Percentiles rank a stretch among this genome's conserved stretches.
These are phyloP conservation scores for Ascaphus truei DNA, from an alignment of 2,113 vertebrate species.

Conservation along the genomic window DNA sequence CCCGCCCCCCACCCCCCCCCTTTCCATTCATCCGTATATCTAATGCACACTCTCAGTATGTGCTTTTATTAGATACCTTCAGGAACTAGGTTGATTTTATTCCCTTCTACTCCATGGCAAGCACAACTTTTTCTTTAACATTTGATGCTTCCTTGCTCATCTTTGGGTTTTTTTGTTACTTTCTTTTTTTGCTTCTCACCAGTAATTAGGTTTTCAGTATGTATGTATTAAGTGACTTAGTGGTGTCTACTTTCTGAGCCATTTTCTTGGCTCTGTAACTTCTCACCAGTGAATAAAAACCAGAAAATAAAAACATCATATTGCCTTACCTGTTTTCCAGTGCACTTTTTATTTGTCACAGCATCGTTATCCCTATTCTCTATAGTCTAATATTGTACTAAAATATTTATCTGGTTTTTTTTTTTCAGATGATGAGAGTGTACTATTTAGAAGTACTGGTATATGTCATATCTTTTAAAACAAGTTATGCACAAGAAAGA, in stretches of 20 bases:
- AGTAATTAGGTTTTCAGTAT: slow-evolving; percentile 38
- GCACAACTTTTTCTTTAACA: slow-evolving; percentile 27
- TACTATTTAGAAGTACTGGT: neutral
- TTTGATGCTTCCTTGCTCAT: slow-evolving; percentile 29
- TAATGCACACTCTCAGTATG: neutral
- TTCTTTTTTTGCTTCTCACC: neutral
- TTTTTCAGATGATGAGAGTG: neutral
- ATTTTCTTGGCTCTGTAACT: neutral
- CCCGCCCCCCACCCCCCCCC: neutral
- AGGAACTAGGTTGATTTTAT: slow-evolving; percentile 24
- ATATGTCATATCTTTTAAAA: neutral
- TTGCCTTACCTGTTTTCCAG: neutral
- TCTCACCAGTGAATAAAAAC: neutral
- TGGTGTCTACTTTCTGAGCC: neutral
- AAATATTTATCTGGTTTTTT: no score
- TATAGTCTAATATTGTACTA: neutral
- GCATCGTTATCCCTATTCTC: neutral
- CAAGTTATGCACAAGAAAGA: no score
- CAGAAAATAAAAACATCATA: neutral
- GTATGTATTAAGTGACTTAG: slow-evolving; percentile 19
- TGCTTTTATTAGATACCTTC: slow-evolving; percentile 38
- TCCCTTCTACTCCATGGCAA: neutral
- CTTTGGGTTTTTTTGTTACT: slow-evolving; percentile 38
- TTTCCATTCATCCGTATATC: neutral
- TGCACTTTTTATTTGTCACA: neutral